These are phyloP conservation scores for Kryphioiulus occultus DNA, from an alignment of 2,888 invertebrate species.

Conservation along the genomic window DNA sequence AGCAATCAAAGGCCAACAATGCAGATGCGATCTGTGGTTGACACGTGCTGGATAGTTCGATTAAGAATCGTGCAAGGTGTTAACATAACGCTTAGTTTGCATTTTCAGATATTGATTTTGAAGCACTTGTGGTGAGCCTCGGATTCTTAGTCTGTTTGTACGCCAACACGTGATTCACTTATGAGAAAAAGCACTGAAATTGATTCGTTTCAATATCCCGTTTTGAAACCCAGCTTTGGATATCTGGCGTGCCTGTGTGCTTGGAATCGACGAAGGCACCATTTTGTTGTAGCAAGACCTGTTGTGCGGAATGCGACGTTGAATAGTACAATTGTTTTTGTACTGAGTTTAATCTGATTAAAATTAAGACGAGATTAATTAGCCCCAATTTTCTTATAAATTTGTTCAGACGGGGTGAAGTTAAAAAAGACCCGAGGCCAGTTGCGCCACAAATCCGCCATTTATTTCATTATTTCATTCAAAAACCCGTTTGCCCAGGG, in stretches of 20 bases:
- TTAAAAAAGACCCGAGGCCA: neutral
- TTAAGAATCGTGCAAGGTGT: neutral
- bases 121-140: neutral
- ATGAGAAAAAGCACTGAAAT: no score
- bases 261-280: no score
- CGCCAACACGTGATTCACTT: neutral
- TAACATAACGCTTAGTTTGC: slow-evolving; percentile 5
- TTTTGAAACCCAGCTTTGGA: no score
- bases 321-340: neutral
- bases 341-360: neutral
- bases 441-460: neutral
- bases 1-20: slow-evolving; percentile 23
- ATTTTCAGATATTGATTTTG: neutral
- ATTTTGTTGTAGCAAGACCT: no score
- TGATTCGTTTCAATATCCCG: no score
- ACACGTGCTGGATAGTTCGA: neutral
- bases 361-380: neutral
- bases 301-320: no score
- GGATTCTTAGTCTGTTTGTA: neutral
- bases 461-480: no score
- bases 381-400: neutral
- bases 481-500: no score
- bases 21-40: neutral
- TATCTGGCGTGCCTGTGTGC: no score
- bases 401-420: neutral